These are phyloP conservation scores for Noctua comes DNA, from an alignment of 2,888 invertebrate species.

Conservation along the genomic window DNA sequence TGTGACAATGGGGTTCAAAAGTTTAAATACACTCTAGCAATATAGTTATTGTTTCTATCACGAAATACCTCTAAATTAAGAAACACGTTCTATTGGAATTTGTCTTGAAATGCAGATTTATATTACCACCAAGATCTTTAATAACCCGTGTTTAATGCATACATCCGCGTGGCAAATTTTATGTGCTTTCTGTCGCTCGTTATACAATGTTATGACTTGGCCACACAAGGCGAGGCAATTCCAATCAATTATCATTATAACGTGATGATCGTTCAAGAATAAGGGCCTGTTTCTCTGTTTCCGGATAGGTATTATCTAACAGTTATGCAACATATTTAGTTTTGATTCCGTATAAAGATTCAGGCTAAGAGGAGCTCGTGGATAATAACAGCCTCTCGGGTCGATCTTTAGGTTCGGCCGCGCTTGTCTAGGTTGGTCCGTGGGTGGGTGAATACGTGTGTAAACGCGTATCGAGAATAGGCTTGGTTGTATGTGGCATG, in stretches of 20 bases:
- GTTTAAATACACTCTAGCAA: too few relatives aligned
- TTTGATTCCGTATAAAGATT: too few relatives aligned
- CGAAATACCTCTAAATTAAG: background rate
- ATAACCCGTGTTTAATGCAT: slow-evolving; percentile 6
- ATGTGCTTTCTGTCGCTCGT: slow-evolving; percentile 26
- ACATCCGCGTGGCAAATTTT: slow-evolving; percentile 22
- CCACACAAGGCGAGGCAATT: slow-evolving; percentile 34
- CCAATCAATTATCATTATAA: background rate
- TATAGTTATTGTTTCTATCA: too few relatives aligned
- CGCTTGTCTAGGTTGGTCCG: too few relatives aligned
- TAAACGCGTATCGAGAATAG: background rate
- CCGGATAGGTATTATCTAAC: background rate
- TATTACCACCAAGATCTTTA: background rate
- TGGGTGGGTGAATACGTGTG: too few relatives aligned
- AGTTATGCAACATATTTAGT: background rate
- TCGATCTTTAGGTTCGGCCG: too few relatives aligned
- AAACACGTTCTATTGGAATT: background rate
- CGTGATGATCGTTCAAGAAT: background rate
- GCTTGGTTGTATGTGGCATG: background rate
- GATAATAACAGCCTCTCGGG: too few relatives aligned
- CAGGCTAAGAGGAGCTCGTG: too few relatives aligned
- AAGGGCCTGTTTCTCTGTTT: background rate
- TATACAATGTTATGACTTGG: background rate
- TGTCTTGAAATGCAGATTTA: background rate
- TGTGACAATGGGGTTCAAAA: too few relatives aligned